Base-by-base conservation (phyloP, 2,888 invertebrate genomes). In the Pelosia muscerda region DNA sequence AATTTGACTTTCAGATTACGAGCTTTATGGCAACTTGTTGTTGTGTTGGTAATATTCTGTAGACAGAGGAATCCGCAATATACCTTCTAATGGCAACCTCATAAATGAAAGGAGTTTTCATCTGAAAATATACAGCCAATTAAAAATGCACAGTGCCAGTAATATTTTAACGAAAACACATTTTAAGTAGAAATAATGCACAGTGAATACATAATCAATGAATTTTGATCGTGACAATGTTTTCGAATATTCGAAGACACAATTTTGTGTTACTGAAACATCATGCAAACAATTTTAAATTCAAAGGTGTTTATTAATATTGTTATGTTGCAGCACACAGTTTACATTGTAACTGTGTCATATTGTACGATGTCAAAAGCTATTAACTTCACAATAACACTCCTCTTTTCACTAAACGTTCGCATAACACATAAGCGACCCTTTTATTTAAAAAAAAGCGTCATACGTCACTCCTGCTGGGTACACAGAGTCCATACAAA, bases 401-500 rank as follows among this genome's bases (percentile, higher is more conserved):
- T 78, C 71, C 75, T 80, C 76, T 74, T 78, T 85, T 81, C 74
- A 76, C 69, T 75, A 71, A 72, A 79, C 69, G 71, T 81, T 75
- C 72, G 74, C 73, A 71, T 68, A 71, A 73, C 28, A 55, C 65
- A 77, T 77, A 82, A 73, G 68, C 74, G 81, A 80, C 85, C 90
- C 90, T 83, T 88, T 85, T 77, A 83, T 86, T 82, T 60, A 71
- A 86, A 63, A 63, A 89, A 92, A 81, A 73, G 68, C 85, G 88
- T 87, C 88, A 88, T 85, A 86, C 86, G 82, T 81, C 84, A 86
- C 88, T 87, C 92, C 92, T 86, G 90, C 90, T 89, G 92, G 71
- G 90, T 86, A 87, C 88, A 90, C 88, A 92, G 91, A 71, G 90
- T 84, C 86, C 87, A 90, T 87, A 92, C 91, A 93, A 92, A 92